These are phyloP conservation scores for Aramus guarauna DNA, from an alignment of 2,113 vertebrate species.

Conservation along the genomic window DNA sequence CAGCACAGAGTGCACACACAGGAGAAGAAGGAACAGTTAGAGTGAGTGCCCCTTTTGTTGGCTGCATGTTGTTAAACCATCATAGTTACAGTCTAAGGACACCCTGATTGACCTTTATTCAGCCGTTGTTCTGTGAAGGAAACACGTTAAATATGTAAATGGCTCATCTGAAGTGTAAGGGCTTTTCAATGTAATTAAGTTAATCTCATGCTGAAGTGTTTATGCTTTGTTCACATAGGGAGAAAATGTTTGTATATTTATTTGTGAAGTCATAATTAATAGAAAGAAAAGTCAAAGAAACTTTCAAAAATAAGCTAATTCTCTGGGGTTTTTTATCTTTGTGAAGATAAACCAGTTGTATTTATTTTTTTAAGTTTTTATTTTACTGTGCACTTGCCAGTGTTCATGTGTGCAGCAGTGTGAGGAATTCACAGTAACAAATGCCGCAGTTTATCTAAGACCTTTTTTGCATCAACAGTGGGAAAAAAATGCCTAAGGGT, in stretches of 20 bases:
- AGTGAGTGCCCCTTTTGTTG: not conserved
- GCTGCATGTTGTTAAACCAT: not conserved
- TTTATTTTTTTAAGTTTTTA: not conserved
- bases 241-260: not conserved
- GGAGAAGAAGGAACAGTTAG: not conserved
- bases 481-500: not conserved
- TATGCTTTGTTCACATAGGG: not conserved
- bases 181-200: not conserved
- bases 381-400: not conserved
- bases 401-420: not conserved
- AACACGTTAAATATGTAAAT: not conserved
- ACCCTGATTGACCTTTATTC: not conserved
- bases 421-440: not conserved
- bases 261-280: not conserved
- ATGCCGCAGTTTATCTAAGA: not conserved
- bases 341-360: not conserved
- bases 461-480: not conserved
- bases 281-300: not conserved
- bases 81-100: not conserved
- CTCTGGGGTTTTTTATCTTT: not conserved
- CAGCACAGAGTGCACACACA: not conserved
- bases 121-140: not conserved
- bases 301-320: not conserved
- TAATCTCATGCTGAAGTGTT: not conserved
- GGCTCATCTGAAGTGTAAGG: not conserved